Evolutionary conservation across 2,113 vertebrate genomes (phyloP), one percentile per base, ranked within the genome.

Genomic region (Calypte anna): DNA sequence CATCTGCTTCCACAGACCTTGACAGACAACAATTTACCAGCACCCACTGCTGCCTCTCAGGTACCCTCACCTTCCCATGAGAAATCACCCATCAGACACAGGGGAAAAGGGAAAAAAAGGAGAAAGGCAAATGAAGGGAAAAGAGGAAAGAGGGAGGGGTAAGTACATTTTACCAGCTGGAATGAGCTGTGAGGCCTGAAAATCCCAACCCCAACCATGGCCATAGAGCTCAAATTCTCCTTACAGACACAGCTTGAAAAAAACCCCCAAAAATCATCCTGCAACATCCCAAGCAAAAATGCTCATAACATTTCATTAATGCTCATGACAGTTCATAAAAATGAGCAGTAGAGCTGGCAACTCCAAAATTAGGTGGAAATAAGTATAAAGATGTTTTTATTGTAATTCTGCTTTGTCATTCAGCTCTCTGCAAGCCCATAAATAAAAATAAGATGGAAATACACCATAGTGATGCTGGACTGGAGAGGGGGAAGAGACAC

Each of bases 301-400:
- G 57, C 90, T 88, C 89, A 82, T 93, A 93, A 97, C 94, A 90
- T 78, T 86, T 93, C 95, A 95, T 93, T 97, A 91, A 61, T 28
- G 86, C 79, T 93, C 91, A 44, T 81, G 94, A 96, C 57, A 61
- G 88, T 72, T 93, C 90, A 90, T 96, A 96, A 96, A 95, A 94
- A 97, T 93, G 89, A 95, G 88, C 96, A 89, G 82, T 81, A 55
- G 94, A 83, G 80, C 68, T 81, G 94, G 92, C 67, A 95, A 93
- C 86, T 96, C 91, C 94, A 96, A 94, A 93, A 96, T 63, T 74
- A 94, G 86, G 81, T 93, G 70, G 91, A 93, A 97, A 91, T 93
- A 91, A 96, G 95, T 73, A 93, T 90, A 92, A 96, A 96, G 94
- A 94, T 84, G 68, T 92, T 97, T 95, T 93, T 74, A 50, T 87